Conservation (phyloP, 35 echinoderm and acorn worm genomes). For the Lytechinus pictus region DNA sequence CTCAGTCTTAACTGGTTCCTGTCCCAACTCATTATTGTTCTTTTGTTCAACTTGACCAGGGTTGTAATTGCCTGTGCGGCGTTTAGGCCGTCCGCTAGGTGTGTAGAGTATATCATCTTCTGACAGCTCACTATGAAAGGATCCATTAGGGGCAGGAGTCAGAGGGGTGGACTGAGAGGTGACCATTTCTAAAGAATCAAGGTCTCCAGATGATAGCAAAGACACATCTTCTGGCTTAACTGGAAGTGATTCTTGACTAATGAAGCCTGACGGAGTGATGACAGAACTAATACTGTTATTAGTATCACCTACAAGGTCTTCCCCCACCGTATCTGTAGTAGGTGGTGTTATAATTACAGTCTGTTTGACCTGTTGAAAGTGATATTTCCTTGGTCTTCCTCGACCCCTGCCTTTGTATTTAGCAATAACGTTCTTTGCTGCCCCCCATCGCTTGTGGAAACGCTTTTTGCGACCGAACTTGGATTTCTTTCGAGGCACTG, state of each 20-base stretch:
- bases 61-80: conserved; percentile 59
- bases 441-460: conserved; percentile 45
- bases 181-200: neutral
- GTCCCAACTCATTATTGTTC: conserved; percentile 32
- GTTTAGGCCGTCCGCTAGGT: conserved; percentile 57
- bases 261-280: neutral
- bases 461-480: conserved; percentile 14
- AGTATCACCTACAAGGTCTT: neutral
- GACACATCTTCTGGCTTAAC: neutral
- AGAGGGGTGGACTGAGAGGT: neutral
- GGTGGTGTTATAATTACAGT: neutral
- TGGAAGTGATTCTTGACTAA: neutral
- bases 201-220: neutral
- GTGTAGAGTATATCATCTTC: conserved; percentile 58
- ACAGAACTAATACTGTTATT: neutral
- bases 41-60: conserved; percentile 23
- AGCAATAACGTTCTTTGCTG: conserved; percentile 26
- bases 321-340: neutral
- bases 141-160: neutral
- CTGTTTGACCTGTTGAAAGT: neutral
- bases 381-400: neutral
- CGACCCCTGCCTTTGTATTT: conserved; percentile 31
- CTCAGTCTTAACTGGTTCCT: neutral
- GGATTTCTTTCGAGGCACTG: conserved; percentile 27
- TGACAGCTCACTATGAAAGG: neutral